phyloP scores from a whole-genome alignment of 2,797 vertebrate species.

The Catharus ustulatus region DNA sequence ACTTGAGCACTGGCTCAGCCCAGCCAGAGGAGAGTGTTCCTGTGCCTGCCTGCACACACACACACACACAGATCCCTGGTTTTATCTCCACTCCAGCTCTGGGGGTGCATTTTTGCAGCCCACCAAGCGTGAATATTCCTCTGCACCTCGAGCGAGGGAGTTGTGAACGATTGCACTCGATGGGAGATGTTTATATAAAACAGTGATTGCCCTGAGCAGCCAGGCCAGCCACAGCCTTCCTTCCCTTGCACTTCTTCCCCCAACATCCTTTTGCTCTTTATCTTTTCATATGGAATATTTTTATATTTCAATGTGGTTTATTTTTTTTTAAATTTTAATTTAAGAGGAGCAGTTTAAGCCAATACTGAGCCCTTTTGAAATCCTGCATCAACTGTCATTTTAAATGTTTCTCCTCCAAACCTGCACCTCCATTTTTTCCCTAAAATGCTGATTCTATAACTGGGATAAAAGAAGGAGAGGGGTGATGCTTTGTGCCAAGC shows the following conservation, averaged over 20 bases:
- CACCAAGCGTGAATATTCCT: neutral
- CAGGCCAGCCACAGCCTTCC: neutral
- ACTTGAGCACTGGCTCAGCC: neutral
- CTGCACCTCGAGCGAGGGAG: neutral
- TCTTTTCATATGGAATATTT: neutral
- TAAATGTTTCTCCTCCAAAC: neutral
- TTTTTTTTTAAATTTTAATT: neutral
- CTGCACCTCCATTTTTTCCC: neutral
- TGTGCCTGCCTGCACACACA: neutral
- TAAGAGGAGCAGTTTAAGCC: neutral
- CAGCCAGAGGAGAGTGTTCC: neutral
- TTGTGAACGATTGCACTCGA: rapidly evolving
- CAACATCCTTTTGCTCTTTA: neutral
- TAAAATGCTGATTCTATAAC: neutral
- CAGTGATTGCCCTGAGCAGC: neutral
- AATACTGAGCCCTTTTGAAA: neutral
- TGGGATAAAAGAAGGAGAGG: neutral
- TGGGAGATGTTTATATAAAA: conserved; percentile 6
- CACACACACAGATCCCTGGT: no score
- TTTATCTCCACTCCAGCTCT: neutral
- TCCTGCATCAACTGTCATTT: neutral
- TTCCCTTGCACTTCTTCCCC: neutral
- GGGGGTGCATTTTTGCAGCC: neutral
- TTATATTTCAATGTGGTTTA: neutral
- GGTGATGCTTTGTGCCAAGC: neutral